Base-by-base conservation (phyloP, 2,797 vertebrate genomes). In the Coccyzus lansbergi region DNA sequence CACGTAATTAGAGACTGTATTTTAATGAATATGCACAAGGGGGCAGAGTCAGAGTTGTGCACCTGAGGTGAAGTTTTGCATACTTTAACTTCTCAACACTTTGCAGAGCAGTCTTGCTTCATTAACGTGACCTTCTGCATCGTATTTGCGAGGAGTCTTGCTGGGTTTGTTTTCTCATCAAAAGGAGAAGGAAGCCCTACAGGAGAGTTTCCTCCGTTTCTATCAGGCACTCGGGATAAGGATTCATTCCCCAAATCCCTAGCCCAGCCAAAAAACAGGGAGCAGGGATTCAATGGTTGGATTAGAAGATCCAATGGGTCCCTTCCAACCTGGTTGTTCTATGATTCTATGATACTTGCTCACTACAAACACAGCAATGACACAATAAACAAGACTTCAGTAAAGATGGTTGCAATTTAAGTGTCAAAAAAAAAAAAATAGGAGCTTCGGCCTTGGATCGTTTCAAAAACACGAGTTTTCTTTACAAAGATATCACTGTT, bases 1-100 rank as follows among this genome's bases (percentile, higher is more conserved):
- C 85, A 49, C 40, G 79, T 91, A 89, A 96, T 95, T 91, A 93
- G 69, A 87, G 81, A 64, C 84, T 95, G 91, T 92, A 91, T 92
- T 96, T 88, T 92, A 96, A 96, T 96, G 94, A 95, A 91, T 95
- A 95, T 94, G 94, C 94, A 97, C 94, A 94, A 94, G 94, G 89
- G 94, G 95, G 92, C 93, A 95, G 93, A 97, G 94, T 84, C 94
- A 95, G 79, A 93, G 94, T 71, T 86, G 76, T 21, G 69, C 92
- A 95, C 92, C 91, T 93, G 94, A 91, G 91, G 87, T 90, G 65
- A 95, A 76, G n/a, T 91, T 91, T 86, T 92, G 89, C 86, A 94
- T 95, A 92, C 95, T 89, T 94, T 83, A 90, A 76, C 69, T 91
- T 91, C 40, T 59, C 81, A 33, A 13, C 52, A 16, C 62, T 82